Conservation (phyloP, 1,140 invertebrate species). For the Teleogryllus occipitalis region DNA sequence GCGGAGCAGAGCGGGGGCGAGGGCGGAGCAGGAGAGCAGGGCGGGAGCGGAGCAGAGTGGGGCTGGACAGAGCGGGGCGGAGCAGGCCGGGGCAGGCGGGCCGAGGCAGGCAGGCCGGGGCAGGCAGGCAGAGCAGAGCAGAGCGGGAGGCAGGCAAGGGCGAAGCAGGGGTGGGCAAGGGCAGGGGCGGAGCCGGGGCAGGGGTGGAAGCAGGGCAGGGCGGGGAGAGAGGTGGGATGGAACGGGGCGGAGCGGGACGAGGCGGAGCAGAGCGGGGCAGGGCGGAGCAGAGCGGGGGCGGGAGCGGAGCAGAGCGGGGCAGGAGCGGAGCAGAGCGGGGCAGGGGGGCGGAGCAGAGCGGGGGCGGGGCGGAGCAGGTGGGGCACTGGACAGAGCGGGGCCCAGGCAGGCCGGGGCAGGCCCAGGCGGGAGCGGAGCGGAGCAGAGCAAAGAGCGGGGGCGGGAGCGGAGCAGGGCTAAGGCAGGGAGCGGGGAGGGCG, state of each 20-base stretch:
- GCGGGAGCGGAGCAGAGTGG: background rate
- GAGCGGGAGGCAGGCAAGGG: background rate
- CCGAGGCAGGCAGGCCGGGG: background rate
- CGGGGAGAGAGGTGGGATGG: constrained; percentile 2
- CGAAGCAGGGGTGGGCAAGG: background rate
- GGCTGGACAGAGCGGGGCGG: background rate
- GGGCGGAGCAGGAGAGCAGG: background rate
- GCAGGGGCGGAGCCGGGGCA: background rate
- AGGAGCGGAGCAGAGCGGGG: background rate
- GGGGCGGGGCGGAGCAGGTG: background rate
- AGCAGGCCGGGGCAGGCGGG: background rate
- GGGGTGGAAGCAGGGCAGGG: background rate
- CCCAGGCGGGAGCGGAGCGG: background rate
- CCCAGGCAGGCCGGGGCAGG: background rate
- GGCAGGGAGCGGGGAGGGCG: too few relatives aligned
- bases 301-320: background rate
- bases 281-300: background rate
- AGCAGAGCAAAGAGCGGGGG: background rate
- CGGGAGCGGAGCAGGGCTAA: background rate
- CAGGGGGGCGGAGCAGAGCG: background rate
- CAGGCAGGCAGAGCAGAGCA: background rate
- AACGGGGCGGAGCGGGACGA: background rate
- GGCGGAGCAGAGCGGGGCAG: background rate
- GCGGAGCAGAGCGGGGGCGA: too few relatives aligned
- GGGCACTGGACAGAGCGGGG: background rate